Base-by-base conservation (phyloP, 2,113 vertebrate genomes). In the Grallaria varia region DNA sequence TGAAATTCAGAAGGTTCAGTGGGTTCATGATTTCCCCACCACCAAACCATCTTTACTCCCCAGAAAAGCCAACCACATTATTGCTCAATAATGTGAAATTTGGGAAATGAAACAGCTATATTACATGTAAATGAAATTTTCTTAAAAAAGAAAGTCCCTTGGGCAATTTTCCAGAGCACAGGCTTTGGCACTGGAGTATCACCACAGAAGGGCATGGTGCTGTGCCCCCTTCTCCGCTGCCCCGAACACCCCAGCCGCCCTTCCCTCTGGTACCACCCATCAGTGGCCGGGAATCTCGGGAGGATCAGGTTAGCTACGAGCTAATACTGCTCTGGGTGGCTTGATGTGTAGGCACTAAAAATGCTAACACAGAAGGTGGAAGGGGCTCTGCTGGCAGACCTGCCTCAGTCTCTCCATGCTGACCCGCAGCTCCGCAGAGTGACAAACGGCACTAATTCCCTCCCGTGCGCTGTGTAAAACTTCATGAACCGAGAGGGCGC, bases 151-250 rank as follows among this genome's bases (percentile, higher is more conserved):
- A 31, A 15, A 31, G 5, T 8, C 10, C 42, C 12, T 12, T 1
- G 1, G 50, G 42, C n/a, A 33, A 12, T 88, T 83, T 77, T 66
- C 30, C 44, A 60, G n/a, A 1, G 1, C 8, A 5, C 21, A 47
- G 62, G 31, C 8, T 53, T 40, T 2, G 16, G 44, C 39, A 71
- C 18, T 0, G 3, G 17, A 24, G 27, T 6, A 1, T 22, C 14
- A 33, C 5, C 4, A 9, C 0, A 23, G 25, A 49, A 55, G 13
- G 6, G n/a, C 21, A 14, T 3, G 3, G 30, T 1, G 9, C 10
- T 11, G 25, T 30, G 27, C 4, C 10, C 47, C 14, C 22, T 66
- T 31, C 33, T 12, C 60, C 69, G 18, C 42, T 49, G 63, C n/a
- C 49, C 39, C 40, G 5, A 55, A 44, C 15, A 16, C 35, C 19